These are phyloP conservation scores for Tolypeutes matacus DNA, from an alignment of 2,797 vertebrate genomes.

Conservation along the genomic window DNA sequence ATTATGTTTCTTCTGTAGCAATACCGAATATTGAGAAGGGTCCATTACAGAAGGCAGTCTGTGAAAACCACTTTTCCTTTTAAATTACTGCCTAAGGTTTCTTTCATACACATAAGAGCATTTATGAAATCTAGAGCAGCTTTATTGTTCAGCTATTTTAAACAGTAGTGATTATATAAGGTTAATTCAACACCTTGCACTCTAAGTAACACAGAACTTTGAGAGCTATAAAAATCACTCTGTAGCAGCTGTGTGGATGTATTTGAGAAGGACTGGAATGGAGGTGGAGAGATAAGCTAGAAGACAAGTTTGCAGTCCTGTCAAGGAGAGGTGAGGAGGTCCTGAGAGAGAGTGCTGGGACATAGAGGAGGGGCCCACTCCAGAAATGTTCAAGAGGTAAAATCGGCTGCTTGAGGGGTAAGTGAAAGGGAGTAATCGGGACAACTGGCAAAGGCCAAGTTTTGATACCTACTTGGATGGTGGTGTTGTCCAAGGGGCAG, in stretches of 20 bases:
- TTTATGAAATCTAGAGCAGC: background rate
- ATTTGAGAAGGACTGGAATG: background rate
- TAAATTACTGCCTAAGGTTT: constrained; percentile 53
- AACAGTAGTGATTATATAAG: constrained; percentile 1
- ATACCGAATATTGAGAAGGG: background rate
- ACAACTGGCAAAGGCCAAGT: background rate
- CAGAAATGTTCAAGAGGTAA: background rate
- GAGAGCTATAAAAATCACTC: background rate
- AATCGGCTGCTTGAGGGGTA: background rate
- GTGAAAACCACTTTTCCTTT: background rate
- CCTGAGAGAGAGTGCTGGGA: background rate
- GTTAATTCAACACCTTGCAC: background rate
- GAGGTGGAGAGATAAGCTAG: background rate
- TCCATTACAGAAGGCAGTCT: constrained; percentile 76
- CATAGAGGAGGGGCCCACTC: background rate
- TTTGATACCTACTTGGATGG: background rate
- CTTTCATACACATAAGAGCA: background rate
- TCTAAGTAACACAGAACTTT: background rate
- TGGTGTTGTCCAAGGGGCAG: background rate
- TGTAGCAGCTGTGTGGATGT: background rate
- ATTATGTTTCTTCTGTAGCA: constrained; percentile 67
- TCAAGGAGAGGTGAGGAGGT: background rate
- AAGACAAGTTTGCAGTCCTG: background rate
- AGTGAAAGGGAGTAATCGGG: background rate
- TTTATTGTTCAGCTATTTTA: background rate